Percentiles rank a stretch among this genome's conserved stretches.
phyloP scores from a whole-genome alignment of 2,797 vertebrate species.

The Spinus pinus region DNA sequence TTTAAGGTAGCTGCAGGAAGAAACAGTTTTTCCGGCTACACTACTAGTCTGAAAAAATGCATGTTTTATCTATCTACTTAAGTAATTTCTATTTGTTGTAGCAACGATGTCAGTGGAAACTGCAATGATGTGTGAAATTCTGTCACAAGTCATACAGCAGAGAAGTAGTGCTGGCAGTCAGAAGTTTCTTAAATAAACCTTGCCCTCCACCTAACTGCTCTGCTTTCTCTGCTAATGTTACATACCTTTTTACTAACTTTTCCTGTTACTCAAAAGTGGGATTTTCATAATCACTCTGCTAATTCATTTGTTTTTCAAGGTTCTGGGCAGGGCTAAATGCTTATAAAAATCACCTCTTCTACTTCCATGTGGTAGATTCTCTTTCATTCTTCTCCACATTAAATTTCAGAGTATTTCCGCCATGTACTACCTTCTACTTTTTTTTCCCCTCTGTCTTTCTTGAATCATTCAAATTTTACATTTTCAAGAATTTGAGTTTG shows the following conservation, averaged over 20 bases:
- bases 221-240: neutral
- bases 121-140: neutral
- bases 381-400: neutral
- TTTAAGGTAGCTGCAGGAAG: neutral
- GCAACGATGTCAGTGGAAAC: neutral
- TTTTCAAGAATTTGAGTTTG: neutral
- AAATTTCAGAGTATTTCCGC: neutral
- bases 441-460: neutral
- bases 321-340: neutral
- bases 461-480: neutral
- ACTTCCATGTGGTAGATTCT: neutral
- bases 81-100: neutral
- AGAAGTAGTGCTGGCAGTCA: neutral
- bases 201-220: neutral
- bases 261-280: neutral
- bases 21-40: neutral
- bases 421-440: neutral
- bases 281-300: neutral
- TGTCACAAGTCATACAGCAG: neutral
- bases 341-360: neutral
- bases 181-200: neutral
- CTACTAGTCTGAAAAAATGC: neutral
- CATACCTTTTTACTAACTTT: neutral
- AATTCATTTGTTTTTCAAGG: neutral
- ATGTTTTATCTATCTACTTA: neutral